Base-by-base conservation (phyloP, 2,888 invertebrate genomes). In the Erpobdella octoculata region DNA sequence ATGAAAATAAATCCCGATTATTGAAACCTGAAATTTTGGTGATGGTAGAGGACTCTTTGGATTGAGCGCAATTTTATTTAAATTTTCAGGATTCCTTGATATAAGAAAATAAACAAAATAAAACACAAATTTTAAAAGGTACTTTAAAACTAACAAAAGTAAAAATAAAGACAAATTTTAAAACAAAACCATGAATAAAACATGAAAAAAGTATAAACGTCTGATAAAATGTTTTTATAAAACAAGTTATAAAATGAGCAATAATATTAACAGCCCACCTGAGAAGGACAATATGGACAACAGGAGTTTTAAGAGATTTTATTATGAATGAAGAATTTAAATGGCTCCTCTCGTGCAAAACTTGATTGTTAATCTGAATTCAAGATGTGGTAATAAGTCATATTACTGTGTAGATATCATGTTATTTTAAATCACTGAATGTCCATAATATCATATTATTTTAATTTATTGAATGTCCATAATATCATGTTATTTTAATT, bases 301-400 rank as follows among this genome's bases (percentile, higher is more conserved):
- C 86, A 25, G 89, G 89, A 61, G 91, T 90, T 9, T 90, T 88
- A 75, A 95, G 71, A 68, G 91, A 90, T 85, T 96, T 95, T 84
- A 98, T 96, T 81, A 94, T 90, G 35, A 92, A 92, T 0, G 96
- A 93, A 28, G 95, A 96, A 84, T 96, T 95, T 76, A 96, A 88
- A 84, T 97, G 97, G 84, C 94, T 94, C 79, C 95, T 87, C 73
- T 94, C 94, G 83, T 92, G 90, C 66, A 98, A 85, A 21, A 95
- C 92, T 74, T 90, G 89, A 12, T 95, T 96, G 84, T 97, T 97
- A 76, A 93, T 91, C 92, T 93, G 85, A 6, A 12, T 33, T n/a
- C 35, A 53, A 53, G 21, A 6, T 6, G 28, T 25, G 53, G 1
- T 15, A 25, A 41, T 41, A 41, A 53, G 53, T 6, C 28, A 48